Conservation (phyloP, 2,113 vertebrate genomes). For the Cisticola juncidis region DNA sequence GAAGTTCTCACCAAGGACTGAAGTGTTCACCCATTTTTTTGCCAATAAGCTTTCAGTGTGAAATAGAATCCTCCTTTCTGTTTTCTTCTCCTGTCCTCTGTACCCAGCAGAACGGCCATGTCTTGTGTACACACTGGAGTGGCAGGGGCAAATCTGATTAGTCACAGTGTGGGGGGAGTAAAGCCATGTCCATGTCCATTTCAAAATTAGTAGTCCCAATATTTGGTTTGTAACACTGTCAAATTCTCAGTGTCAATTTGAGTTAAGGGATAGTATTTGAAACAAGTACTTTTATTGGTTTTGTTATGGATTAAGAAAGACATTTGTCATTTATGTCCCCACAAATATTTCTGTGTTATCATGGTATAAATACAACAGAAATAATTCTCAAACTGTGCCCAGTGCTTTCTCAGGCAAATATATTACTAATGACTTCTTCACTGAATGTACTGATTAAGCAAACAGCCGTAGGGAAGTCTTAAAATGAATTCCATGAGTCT, state of each 20-base stretch:
- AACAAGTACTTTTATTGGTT: not conserved
- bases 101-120: not conserved
- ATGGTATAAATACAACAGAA: not conserved
- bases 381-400: not conserved
- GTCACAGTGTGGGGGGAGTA: not conserved
- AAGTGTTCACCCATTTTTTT: not conserved
- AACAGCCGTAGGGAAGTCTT: constrained; percentile 27
- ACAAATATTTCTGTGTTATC: not conserved
- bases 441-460: constrained; percentile 50
- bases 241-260: not conserved
- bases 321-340: not conserved
- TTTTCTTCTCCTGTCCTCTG: not conserved
- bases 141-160: not conserved
- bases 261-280: not conserved
- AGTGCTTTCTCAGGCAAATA: constrained; percentile 23
- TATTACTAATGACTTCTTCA: constrained; percentile 32
- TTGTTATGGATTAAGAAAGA: not conserved
- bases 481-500: not conserved
- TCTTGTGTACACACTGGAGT: not conserved
- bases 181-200: not conserved
- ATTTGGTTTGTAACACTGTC: not conserved
- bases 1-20: not conserved
- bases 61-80: not conserved
- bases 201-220: not conserved
- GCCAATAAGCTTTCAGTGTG: not conserved